phyloP scores from a whole-genome alignment of 2,113 vertebrate genomes.

The Ophiodon elongatus region DNA sequence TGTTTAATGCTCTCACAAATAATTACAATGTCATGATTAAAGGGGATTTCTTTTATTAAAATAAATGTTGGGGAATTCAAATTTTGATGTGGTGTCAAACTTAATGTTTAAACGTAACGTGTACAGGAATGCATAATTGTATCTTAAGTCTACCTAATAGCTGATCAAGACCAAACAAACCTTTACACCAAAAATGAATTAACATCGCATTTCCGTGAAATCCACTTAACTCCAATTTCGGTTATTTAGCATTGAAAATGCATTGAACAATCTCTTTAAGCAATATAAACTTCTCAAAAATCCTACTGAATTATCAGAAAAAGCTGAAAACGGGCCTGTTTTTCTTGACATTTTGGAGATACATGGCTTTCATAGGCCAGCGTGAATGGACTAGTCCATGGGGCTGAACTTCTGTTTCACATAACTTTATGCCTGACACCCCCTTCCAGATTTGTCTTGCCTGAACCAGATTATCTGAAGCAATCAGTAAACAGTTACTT shows the following conservation, averaged over 20 bases:
- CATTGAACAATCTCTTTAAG: not conserved
- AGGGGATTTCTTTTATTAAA: too few relatives aligned
- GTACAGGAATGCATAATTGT: not conserved
- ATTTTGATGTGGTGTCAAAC: not conserved
- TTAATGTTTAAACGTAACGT: not conserved
- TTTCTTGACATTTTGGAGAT: not conserved
- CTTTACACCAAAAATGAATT: not conserved
- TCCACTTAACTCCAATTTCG: not conserved
- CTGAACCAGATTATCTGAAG: constrained; percentile 13
- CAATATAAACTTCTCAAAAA: not conserved
- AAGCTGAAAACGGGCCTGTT: not conserved
- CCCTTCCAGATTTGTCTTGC: not conserved
- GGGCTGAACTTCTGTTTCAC: not conserved
- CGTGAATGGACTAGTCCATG: too few relatives aligned
- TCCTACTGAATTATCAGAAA: not conserved
- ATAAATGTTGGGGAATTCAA: not conserved
- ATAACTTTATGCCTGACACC: not conserved
- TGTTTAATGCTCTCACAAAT: not conserved
- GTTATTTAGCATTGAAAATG: not conserved
- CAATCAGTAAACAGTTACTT: constrained; percentile 26
- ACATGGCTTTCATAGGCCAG: not conserved
- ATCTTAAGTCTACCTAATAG: not conserved
- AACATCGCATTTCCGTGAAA: not conserved
- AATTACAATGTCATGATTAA: not conserved
- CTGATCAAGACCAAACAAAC: not conserved